Conservation (phyloP, 2,888 invertebrate genomes). For the Panopea generosa region DNA sequence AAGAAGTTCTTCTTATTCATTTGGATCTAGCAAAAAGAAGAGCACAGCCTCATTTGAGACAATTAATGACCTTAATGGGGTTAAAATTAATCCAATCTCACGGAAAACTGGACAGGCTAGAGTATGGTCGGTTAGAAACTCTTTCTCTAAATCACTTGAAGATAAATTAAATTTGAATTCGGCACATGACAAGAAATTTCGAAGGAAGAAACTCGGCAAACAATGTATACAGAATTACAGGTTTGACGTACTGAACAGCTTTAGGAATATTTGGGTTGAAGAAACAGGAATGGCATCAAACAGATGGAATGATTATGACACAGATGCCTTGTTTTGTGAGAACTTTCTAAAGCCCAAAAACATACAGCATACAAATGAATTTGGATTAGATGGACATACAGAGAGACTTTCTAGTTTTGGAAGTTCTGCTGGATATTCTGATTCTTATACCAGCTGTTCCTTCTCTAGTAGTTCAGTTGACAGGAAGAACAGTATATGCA, state of each 20-base stretch:
- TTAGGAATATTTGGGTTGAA: too few relatives aligned
- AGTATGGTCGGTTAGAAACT: slow-evolving; percentile 32
- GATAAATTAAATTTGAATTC: slow-evolving; percentile 12
- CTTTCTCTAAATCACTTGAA: slow-evolving; percentile 26
- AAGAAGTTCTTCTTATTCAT: slow-evolving; percentile 10
- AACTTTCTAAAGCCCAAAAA: too few relatives aligned
- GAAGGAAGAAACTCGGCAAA: not conserved
- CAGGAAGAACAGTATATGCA: not conserved
- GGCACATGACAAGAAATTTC: not conserved
- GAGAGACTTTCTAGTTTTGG: not conserved
- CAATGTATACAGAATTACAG: not conserved
- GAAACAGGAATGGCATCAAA: not conserved
- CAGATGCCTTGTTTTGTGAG: too few relatives aligned
- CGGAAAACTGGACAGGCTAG: not conserved
- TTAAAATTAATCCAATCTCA: not conserved
- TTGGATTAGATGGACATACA: too few relatives aligned
- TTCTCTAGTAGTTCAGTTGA: not conserved
- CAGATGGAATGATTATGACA: too few relatives aligned
- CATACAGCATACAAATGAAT: too few relatives aligned
- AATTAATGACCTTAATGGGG: not conserved
- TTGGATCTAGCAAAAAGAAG: too few relatives aligned
- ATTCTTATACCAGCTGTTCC: slow-evolving; percentile 3
- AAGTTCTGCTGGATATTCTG: not conserved
- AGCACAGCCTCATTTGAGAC: too few relatives aligned
- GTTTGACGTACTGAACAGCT: not conserved